Percentiles rank a stretch among this genome's conserved stretches.
Evolutionary conservation across 2,888 invertebrate genomes (phyloP).

Genomic region (Anarsia innoxiella): DNA sequence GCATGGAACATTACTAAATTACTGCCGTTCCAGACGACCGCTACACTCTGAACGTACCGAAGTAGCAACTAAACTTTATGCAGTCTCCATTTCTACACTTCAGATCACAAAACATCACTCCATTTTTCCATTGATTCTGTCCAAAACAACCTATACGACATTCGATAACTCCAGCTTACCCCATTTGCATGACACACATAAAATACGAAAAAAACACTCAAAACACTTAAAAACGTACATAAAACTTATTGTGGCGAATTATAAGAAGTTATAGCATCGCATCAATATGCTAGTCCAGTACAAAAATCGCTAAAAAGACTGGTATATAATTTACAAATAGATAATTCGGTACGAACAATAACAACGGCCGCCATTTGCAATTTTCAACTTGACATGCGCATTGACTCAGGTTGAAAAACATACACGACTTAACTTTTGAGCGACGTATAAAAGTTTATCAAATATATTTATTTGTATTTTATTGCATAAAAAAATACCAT

Average conservation of each 20-base stretch:
- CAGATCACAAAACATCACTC: constrained; percentile 64
- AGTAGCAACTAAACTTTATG: constrained; percentile 54
- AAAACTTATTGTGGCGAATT: constrained; percentile 66
- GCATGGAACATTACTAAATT: constrained; percentile 73
- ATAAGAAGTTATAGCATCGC: constrained; percentile 68
- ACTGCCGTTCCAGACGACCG: constrained; percentile 46
- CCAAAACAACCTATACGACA: constrained; percentile 76
- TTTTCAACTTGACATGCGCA: constrained; percentile 88
- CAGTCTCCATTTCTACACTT: constrained; percentile 64
- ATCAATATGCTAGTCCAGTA: constrained; percentile 71
- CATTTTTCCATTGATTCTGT: constrained; percentile 69
- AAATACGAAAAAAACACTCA: constrained; percentile 75
- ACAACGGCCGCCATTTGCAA: constrained; percentile 99
- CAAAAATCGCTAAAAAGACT: constrained; percentile 78
- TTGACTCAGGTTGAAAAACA: constrained; percentile 67
- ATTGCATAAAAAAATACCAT: no score
- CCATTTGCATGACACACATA: constrained; percentile 85
- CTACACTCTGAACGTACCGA: constrained; percentile 37
- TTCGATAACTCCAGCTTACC: constrained; percentile 79
- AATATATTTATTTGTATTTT: no score
- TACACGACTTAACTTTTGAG: constrained; percentile 50
- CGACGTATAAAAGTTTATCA: constrained; percentile 24
- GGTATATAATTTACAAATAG: constrained; percentile 82
- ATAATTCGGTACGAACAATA: constrained; percentile 96
- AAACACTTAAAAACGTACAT: constrained; percentile 73